Evolutionary conservation across 2,888 invertebrate species (phyloP).

Genomic region (Xestia sexstrigata): DNA sequence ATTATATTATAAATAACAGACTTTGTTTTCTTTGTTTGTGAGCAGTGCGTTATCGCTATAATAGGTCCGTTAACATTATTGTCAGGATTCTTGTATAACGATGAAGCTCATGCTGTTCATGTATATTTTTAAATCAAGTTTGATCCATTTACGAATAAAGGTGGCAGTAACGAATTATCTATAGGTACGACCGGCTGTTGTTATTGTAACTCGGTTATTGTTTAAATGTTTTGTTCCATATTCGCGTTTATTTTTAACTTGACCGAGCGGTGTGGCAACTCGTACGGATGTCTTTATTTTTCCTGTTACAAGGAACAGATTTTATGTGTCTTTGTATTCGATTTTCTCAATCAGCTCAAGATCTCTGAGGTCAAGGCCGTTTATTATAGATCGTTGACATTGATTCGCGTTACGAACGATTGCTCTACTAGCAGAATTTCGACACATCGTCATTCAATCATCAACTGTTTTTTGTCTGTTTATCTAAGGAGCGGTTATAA

Average conservation of each 20-base stretch:
- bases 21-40: conserved; percentile 8
- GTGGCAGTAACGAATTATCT: conserved; percentile 7
- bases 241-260: conserved; percentile 21
- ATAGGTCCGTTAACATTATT: background rate
- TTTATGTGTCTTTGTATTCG: conserved; percentile 8
- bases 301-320: background rate
- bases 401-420: conserved; percentile 19
- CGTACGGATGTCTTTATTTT: background rate
- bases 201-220: conserved; percentile 3
- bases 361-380: conserved; percentile 38
- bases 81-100: background rate
- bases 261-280: conserved; percentile 15
- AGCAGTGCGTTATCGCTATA: background rate
- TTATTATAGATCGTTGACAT: conserved; percentile 27
- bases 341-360: conserved; percentile 1
- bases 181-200: background rate
- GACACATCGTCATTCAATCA: background rate
- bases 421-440: conserved; percentile 17
- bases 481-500: background rate
- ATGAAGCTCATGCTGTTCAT: background rate
- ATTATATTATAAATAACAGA: conserved; percentile 64
- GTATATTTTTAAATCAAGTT: background rate
- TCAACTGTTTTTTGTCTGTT: background rate
- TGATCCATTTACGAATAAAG: background rate
- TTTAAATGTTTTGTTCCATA: conserved; percentile 29